These are phyloP conservation scores for Sandelia bainsii DNA, from an alignment of 2,797 vertebrate species.

Conservation along the genomic window DNA sequence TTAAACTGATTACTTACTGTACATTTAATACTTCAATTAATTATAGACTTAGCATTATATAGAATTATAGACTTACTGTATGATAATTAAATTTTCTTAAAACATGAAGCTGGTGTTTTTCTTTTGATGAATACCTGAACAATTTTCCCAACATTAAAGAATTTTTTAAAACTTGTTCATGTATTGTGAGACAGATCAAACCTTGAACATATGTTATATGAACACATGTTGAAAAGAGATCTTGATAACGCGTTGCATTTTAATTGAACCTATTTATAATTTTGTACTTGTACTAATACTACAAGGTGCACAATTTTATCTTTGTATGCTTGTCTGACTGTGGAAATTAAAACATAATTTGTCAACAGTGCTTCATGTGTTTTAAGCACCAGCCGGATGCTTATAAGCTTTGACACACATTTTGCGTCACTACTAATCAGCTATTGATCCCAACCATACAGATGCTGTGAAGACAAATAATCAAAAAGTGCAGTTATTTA, in stretches of 20 bases:
- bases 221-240: not conserved
- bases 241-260: not conserved
- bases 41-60: conserved; percentile 5
- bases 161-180: not conserved
- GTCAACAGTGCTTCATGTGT: conserved; percentile 22
- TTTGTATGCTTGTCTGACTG: conserved; percentile 13
- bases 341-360: conserved; percentile 26
- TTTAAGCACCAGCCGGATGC: conserved; percentile 38
- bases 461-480: conserved; percentile 49
- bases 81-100: conserved; percentile 7
- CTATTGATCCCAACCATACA: conserved; percentile 58
- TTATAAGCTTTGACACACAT: conserved; percentile 58
- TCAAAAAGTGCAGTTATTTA: conserved; percentile 45
- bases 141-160: not conserved
- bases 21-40: conserved; percentile 61
- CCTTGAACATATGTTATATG: too few species aligned
- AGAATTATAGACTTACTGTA: too few species aligned
- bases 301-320: not conserved
- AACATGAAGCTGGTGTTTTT: not conserved
- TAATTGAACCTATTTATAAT: not conserved
- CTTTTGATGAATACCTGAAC: not conserved
- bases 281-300: not conserved
- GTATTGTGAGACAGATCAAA: not conserved
- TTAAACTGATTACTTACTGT: conserved; percentile 70
- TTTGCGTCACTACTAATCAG: conserved; percentile 49